These are phyloP conservation scores for Cryptotis parvus DNA, from an alignment of 2,113 vertebrate genomes.

Conservation along the genomic window DNA sequence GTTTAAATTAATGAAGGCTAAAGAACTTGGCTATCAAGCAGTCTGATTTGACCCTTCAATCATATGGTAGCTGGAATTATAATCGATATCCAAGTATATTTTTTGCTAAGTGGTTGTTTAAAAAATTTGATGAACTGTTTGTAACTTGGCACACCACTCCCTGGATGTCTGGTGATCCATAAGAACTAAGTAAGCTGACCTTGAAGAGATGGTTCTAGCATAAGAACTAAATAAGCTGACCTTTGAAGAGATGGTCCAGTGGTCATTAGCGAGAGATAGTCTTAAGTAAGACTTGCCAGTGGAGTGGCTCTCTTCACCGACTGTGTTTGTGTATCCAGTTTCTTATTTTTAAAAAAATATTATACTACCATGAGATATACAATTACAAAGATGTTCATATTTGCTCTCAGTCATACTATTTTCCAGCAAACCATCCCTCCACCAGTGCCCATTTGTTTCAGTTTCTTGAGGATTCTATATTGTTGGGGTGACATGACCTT, in stretches of 20 bases:
- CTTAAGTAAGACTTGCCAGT: not conserved
- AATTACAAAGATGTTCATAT: no score
- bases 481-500: not conserved
- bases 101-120: not conserved
- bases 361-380: no score
- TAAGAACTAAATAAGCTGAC: not conserved
- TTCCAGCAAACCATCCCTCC: no score
- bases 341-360: no score
- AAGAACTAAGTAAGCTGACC: no score
- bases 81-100: constrained; percentile 2
- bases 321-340: no score
- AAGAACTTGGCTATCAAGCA: not conserved
- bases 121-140: not conserved
- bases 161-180: not conserved
- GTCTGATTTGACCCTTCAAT: not conserved
- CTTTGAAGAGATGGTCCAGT: not conserved
- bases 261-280: not conserved
- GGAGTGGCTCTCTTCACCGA: not conserved
- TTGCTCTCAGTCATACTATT: no score
- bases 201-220: no score
- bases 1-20: not conserved
- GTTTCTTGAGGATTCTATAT: not conserved
- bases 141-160: not conserved
- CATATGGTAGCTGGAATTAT: not conserved
- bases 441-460: no score